phyloP scores from a whole-genome alignment of 2,888 invertebrate species.

The Hemithea aestivaria region DNA sequence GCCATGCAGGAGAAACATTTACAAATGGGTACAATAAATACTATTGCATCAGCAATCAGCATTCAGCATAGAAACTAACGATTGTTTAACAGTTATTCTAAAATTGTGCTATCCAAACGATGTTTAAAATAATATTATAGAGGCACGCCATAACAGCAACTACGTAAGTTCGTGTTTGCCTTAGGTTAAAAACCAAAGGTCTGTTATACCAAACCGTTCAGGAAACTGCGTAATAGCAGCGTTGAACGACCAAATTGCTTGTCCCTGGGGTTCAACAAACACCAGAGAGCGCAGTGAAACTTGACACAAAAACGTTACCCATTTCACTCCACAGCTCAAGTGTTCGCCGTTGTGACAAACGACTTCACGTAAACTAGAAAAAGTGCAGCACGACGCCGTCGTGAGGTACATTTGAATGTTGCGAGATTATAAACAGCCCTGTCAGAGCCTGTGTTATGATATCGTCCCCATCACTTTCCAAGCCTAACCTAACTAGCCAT shows the following conservation, averaged over 20 bases:
- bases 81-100: too few species aligned
- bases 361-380: constrained; percentile 46
- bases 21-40: too few species aligned
- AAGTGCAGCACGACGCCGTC: constrained; percentile 41
- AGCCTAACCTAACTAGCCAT: too few species aligned
- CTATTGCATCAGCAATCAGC: too few species aligned
- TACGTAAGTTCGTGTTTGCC: constrained; percentile 40
- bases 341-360: constrained; percentile 44
- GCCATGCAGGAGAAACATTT: neutral
- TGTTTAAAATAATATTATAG: constrained; percentile 8
- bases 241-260: constrained; percentile 42
- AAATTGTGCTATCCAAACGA: neutral
- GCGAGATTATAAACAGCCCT: constrained; percentile 54
- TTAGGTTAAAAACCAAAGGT: constrained; percentile 42
- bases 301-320: constrained; percentile 53
- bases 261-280: constrained; percentile 32
- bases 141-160: constrained; percentile 2
- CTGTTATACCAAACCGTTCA: constrained; percentile 33
- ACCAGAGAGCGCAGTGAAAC: constrained; percentile 39
- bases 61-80: too few species aligned
- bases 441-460: constrained; percentile 17
- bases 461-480: too few species aligned
- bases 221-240: constrained; percentile 37
- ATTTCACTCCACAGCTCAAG: constrained; percentile 56
- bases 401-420: constrained; percentile 68